Evolutionary conservation across 2,888 invertebrate species (phyloP).

Genomic region (Nyleta sp.): DNA sequence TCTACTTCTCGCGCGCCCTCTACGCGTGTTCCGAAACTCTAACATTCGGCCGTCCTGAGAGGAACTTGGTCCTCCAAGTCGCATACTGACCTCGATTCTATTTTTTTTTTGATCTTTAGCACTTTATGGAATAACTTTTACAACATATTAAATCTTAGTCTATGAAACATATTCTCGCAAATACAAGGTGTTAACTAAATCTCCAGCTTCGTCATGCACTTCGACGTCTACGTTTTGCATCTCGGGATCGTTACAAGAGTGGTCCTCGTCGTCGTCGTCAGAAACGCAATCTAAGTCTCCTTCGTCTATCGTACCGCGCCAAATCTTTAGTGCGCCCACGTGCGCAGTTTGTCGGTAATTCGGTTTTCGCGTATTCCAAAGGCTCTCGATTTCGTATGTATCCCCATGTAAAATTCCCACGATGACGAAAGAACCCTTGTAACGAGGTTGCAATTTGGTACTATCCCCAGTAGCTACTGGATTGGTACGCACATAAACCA

Average conservation of each 20-base stretch:
- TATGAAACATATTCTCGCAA: not conserved
- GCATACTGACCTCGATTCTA: not conserved
- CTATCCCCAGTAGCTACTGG: slow-evolving; percentile 20
- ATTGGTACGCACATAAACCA: slow-evolving; percentile 21
- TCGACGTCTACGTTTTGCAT: no score
- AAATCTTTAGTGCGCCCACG: not conserved
- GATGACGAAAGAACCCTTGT: slow-evolving; percentile 22
- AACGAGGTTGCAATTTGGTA: slow-evolving; percentile 26
- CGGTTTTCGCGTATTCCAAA: not conserved
- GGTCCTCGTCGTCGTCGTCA: no score
- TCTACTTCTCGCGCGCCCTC: no score
- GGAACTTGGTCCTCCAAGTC: not conserved
- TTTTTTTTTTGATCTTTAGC: not conserved
- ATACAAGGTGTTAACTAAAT: not conserved
- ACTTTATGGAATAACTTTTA: not conserved
- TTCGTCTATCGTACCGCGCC: not conserved
- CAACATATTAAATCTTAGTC: no score
- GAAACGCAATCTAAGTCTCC: not conserved
- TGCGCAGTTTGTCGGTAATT: not conserved
- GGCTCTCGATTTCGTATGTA: slow-evolving; percentile 5
- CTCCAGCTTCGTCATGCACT: no score
- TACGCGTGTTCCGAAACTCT: not conserved
- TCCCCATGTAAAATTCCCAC: not conserved
- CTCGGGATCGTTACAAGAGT: not conserved
- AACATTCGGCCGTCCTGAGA: not conserved